A percentile compares a stretch with the other conserved stretches of the same genome.
phyloP scores from a whole-genome alignment of 2,797 vertebrate genomes.

The Megaceryle alcyon region DNA sequence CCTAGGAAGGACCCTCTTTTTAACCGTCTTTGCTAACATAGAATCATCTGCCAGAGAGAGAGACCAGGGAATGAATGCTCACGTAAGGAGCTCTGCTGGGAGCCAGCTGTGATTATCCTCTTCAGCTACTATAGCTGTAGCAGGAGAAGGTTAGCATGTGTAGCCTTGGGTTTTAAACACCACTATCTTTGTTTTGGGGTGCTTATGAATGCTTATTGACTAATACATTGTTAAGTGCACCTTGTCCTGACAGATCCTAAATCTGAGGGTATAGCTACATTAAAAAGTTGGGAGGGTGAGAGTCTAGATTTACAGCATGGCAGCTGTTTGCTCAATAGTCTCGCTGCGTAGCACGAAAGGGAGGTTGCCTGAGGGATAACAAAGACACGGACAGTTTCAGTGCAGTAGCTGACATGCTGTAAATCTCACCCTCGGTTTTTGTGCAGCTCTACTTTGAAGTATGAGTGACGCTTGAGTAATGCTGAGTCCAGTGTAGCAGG shows the following conservation, averaged over 20 bases:
- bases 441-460: slow-evolving; percentile 7
- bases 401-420: neutral
- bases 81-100: neutral
- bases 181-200: neutral
- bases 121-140: neutral
- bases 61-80: neutral
- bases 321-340: neutral
- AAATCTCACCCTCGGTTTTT: neutral
- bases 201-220: neutral
- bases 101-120: neutral
- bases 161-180: neutral
- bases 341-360: accelerated
- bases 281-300: neutral
- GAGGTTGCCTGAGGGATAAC: neutral
- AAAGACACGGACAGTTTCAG: neutral
- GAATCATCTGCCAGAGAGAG: neutral
- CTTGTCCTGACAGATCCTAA: neutral
- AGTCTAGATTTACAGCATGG: neutral
- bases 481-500: neutral
- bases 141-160: neutral
- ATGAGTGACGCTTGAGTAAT: neutral
- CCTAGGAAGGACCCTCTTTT: neutral
- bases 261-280: neutral
- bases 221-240: neutral
- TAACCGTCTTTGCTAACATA: neutral